Percentiles rank a stretch among this genome's conserved stretches.
Evolutionary conservation across 2,888 invertebrate species (phyloP).

Genomic region (Trilocha varians): DNA sequence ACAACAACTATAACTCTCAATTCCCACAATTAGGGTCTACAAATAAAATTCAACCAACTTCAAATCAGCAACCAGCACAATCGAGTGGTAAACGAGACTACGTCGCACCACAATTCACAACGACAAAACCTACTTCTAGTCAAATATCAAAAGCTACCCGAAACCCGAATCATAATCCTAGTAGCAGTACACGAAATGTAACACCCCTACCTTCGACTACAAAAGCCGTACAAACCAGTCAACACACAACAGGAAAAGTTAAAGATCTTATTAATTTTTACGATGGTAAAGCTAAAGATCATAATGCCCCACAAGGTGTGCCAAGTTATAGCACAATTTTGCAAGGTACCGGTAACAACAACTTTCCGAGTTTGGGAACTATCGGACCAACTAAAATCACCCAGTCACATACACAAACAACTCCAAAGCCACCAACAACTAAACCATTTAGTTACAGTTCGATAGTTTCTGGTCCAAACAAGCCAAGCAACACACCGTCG

Average conservation of each 20-base stretch:
- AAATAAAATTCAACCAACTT: conserved; percentile 9
- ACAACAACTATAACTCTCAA: conserved; percentile 25
- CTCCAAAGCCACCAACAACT: conserved; percentile 21
- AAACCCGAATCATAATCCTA: not conserved
- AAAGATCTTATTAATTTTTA: conserved; percentile 57
- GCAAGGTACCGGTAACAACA: conserved; percentile 28
- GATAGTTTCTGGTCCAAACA: conserved; percentile 39
- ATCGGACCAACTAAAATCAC: conserved; percentile 13
- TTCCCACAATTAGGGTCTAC: conserved; percentile 26
- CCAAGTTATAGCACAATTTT: conserved; percentile 56
- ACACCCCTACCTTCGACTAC: conserved; percentile 1
- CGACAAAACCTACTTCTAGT: conserved; percentile 7
- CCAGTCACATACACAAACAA: conserved; percentile 17
- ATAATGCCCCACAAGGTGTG: conserved; percentile 26
- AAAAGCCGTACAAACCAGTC: conserved; percentile 22
- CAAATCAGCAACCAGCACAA: conserved; percentile 8
- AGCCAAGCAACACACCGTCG: conserved; percentile 14
- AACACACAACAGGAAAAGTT: conserved; percentile 38
- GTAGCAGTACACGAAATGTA: conserved; percentile 22
- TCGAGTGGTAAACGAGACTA: conserved; percentile 40
- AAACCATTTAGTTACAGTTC: conserved; percentile 50
- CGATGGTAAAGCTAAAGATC: conserved; percentile 32
- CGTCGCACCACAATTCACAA: conserved; percentile 40
- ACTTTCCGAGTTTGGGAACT: conserved; percentile 15
- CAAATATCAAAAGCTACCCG: not conserved